Evolutionary conservation across 2,888 invertebrate species (phyloP), one percentile per base, ranked within the genome.

Genomic region (Aphelenchoides bicaudatus): DNA sequence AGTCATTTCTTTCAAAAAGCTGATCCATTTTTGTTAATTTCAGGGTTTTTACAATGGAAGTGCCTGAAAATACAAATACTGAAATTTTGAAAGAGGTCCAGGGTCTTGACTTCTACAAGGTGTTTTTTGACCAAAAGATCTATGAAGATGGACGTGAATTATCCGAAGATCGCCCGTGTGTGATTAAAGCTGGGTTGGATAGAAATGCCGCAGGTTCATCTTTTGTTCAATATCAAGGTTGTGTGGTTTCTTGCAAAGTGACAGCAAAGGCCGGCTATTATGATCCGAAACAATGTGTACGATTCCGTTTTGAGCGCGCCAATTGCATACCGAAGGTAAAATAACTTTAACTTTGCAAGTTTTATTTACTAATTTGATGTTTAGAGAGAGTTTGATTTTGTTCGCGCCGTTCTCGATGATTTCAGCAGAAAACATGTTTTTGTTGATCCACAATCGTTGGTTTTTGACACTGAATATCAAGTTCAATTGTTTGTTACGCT

Each of bases 71-170:
- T 19, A n/a, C 43, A 25, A 43, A 25, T 43, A 25, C 43, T 10
- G 8, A 10, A 43, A 43, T 51, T n/a, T 19, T 51, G 47, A 51
- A 51, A 16, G 52, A 51, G 16, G 39, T 51, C 2, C 38, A 51
- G 25, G 52, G 52, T 1, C n/a, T 51, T 8, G 52, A 51, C 52
- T 51, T 51, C 37, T 51, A 51, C 52, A 27, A 30, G 8, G 19
- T n/a, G 30, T 51, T 51, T 16, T 51, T 51, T 30, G 31, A 34
- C 34, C 38, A 31, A 19, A 39, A 37, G 37, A 51, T 51, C 37
- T 51, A 51, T 25, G 52, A 51, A 30, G 52, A 51, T 30, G 52
- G 52, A 2, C 52, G 52, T n/a, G 52, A 28, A 19, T 19, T 37
- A 27, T 37, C 37, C 49, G 31, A 31, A 2, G 52, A 51, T 19